Percentiles rank a stretch among this genome's conserved stretches.
These are phyloP conservation scores for Andrena fulva DNA, from an alignment of 2,888 invertebrate genomes.

Conservation along the genomic window DNA sequence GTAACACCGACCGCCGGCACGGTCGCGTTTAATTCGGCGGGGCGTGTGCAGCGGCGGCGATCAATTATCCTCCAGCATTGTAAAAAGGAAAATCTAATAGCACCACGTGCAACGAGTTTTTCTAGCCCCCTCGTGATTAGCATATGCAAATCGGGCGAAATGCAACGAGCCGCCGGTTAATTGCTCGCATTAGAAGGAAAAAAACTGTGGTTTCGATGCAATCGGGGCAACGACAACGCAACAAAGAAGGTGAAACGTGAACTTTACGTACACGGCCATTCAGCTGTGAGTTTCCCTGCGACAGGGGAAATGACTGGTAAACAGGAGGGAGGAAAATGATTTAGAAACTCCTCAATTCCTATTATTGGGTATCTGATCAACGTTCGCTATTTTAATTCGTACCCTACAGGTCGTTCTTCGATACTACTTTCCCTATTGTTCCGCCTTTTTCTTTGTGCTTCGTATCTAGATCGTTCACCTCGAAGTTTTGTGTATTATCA, in stretches of 20 bases:
- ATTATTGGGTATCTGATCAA: neutral
- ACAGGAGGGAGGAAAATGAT: slow-evolving; percentile 9
- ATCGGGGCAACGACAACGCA: neutral
- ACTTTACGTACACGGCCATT: neutral
- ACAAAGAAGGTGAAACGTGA: slow-evolving; percentile 26
- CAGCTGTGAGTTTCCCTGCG: neutral
- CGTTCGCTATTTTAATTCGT: neutral
- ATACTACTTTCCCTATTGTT: slow-evolving; percentile 17
- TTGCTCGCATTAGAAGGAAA: neutral
- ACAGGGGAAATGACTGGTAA: neutral
- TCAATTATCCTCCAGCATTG: slow-evolving; percentile 25
- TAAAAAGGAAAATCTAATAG: neutral
- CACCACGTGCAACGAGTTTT: slow-evolving; percentile 9
- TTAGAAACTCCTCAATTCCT: neutral
- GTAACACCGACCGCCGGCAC: neutral
- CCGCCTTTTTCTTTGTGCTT: neutral
- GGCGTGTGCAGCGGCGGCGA: neutral
- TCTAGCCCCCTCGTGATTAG: slow-evolving; percentile 16
- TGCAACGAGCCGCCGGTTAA: slow-evolving; percentile 17
- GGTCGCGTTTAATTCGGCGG: neutral
- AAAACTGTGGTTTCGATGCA: neutral
- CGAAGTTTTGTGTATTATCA: too few species aligned
- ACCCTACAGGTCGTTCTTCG: too few species aligned
- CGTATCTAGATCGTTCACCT: too few species aligned
- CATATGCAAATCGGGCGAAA: slow-evolving; percentile 37